Conservation (phyloP, 2,888 invertebrate genomes). For the Mythimna lalbum region DNA sequence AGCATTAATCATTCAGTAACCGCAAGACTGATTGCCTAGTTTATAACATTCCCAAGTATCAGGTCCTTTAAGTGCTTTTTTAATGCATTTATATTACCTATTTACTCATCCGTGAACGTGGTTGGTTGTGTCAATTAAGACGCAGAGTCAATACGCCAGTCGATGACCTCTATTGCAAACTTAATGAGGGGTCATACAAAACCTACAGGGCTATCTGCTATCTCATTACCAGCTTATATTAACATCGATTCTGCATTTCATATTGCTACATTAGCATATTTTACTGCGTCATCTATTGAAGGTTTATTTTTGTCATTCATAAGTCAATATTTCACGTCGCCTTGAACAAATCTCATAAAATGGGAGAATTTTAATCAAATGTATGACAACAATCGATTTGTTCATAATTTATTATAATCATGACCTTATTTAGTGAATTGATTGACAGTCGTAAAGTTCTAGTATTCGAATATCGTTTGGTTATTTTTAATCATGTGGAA, state of each 20-base stretch:
- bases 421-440: slow-evolving; percentile 55
- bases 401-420: slow-evolving; percentile 52
- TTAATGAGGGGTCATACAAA: background rate
- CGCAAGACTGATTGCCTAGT: background rate
- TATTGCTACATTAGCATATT: slow-evolving; percentile 41
- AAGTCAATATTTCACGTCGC: slow-evolving; percentile 24
- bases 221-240: slow-evolving; percentile 15
- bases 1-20: background rate
- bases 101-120: background rate
- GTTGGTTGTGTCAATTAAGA: background rate
- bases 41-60: background rate
- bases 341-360: slow-evolving; percentile 52
- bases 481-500: background rate
- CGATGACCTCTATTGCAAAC: slow-evolving; percentile 7
- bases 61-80: background rate
- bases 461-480: slow-evolving; percentile 10
- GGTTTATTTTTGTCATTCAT: slow-evolving; percentile 41
- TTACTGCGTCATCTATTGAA: slow-evolving; percentile 15
- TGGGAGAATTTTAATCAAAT: slow-evolving; percentile 29
- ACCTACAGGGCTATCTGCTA: slow-evolving; percentile 13
- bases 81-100: slow-evolving; percentile 2
- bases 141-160: background rate
- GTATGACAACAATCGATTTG: slow-evolving; percentile 26
- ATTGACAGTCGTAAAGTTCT: slow-evolving; percentile 46
- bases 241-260: slow-evolving; percentile 21